Evolutionary conservation across 2,888 invertebrate species (phyloP), one percentile per base, ranked within the genome.

Genomic region (Ormyrus nitidulus): DNA sequence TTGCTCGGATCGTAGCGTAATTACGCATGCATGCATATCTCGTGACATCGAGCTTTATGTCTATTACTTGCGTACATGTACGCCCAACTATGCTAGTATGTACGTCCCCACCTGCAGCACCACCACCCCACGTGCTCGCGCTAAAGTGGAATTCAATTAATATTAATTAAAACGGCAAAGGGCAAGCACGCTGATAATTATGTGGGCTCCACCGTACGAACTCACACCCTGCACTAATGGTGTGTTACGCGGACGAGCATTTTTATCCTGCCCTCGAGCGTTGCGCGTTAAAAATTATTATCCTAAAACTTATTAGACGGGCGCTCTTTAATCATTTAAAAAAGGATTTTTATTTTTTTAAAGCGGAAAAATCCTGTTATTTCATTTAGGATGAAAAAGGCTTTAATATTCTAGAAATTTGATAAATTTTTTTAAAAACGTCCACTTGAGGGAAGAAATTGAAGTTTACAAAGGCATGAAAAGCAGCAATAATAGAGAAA

Each of bases 101-200:
- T 79, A 61, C 59, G 56, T 49, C 34, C 34, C 34, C 34, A 34
- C 34, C 34, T 34, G 34, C 19, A 4, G 49, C 53, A 74, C 49
- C n/a, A 58, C 51, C 49, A 19, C 64, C 68, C 51, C 51, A 72
- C 44, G 10, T 34, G 34, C 48, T 64, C 56, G 54, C 81, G 81
- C 83, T 84, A 82, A 85, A 86, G 84, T 84, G 80, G 80, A 82
- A 84, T 86, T 87, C 87, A 88, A 88, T 88, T 88, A 88, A 88
- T 88, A 87, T 88, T 88, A 88, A 88, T 88, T 87, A 87, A 88
- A 87, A 86, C 84, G 82, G 84, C 84, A 83, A 82, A 84, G 73
- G 79, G 77, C 74, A 75, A 81, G 80, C 73, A 79, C 70, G 78
- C 76, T 70, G 83, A 83, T 85, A 84, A 84, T 84, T 84, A 84